Conservation (phyloP, 2,797 vertebrate genomes). For the Pangasius sanitwongsei region DNA sequence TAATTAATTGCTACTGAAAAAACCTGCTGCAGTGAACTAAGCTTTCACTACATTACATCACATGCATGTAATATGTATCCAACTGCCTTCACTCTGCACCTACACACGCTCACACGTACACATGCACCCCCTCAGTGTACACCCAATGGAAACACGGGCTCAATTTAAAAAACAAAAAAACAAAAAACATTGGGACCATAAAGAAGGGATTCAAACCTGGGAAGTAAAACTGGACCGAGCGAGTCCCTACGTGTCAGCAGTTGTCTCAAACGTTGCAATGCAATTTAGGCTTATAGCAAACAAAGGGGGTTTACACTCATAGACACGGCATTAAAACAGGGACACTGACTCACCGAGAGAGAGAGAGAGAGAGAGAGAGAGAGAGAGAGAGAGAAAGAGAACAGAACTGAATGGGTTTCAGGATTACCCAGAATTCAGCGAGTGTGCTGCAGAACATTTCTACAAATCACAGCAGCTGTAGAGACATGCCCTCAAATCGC, state of each 20-base stretch:
- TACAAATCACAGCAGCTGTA: constrained; percentile 41
- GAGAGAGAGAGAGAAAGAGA: neutral
- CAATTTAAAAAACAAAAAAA: neutral
- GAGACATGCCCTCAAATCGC: constrained; percentile 44
- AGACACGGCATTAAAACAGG: constrained; percentile 25
- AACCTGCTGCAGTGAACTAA: neutral
- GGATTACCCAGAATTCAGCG: constrained; percentile 43
- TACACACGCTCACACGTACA: constrained; percentile 40
- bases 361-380: neutral
- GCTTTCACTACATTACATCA: no score
- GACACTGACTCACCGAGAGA: constrained; percentile 14
- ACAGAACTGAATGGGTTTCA: constrained; percentile 24
- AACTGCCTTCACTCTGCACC: constrained; percentile 64
- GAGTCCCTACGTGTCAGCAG: neutral
- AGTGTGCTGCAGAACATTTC: constrained; percentile 1
- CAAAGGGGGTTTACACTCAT: constrained; percentile 26
- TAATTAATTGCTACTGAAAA: neutral
- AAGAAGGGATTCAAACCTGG: neutral
- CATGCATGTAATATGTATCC: neutral
- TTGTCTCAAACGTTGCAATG: neutral
- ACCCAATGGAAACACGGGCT: constrained; percentile 45
- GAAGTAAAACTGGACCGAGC: neutral
- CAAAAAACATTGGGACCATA: constrained; percentile 23
- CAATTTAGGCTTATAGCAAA: constrained; percentile 30
- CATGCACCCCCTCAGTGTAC: constrained; percentile 1